Conservation (phyloP, 1,140 invertebrate species). For the Caenorhabditis elegans region DNA sequence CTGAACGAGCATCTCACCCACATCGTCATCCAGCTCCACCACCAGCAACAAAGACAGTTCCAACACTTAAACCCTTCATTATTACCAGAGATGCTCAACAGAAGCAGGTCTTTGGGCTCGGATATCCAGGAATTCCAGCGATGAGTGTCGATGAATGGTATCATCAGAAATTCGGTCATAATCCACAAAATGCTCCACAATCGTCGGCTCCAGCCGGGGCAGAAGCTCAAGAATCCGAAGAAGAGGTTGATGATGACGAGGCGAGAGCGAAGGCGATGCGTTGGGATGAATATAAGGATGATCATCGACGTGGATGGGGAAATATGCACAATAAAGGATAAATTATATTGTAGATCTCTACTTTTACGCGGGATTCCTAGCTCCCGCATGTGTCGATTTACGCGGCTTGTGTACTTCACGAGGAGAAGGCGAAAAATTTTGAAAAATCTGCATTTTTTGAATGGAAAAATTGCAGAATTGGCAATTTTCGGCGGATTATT, state of each 20-base stretch:
- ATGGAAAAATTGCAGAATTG: no score
- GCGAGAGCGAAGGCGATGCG: conserved; percentile 74
- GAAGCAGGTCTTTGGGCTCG: conserved; percentile 81
- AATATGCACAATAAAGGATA: conserved; percentile 81
- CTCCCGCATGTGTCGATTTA: no score
- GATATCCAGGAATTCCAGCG: conserved; percentile 88
- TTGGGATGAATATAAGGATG: conserved; percentile 89
- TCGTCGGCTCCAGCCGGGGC: conserved; percentile 37
- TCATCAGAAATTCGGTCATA: conserved; percentile 72
- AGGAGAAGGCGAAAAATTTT: no score
- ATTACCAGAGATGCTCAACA: conserved; percentile 85
- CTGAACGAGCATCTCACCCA: conserved; percentile 4
- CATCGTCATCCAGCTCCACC: conserved; percentile 58
- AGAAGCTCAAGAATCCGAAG: conserved; percentile 61
- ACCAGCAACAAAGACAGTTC: conserved; percentile 30
- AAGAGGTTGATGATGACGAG: conserved; percentile 66
- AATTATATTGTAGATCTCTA: background rate
- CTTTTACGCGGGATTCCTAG: no score
- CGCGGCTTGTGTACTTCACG: no score
- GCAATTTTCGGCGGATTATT: no score
- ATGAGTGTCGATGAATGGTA: conserved; percentile 94
- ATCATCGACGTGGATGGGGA: conserved; percentile 82
- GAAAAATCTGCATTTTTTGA: no score
- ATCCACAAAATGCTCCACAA: background rate
- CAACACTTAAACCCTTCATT: conserved; percentile 82